phyloP scores from a whole-genome alignment of 2,888 invertebrate genomes.

The Xylota segnis region DNA sequence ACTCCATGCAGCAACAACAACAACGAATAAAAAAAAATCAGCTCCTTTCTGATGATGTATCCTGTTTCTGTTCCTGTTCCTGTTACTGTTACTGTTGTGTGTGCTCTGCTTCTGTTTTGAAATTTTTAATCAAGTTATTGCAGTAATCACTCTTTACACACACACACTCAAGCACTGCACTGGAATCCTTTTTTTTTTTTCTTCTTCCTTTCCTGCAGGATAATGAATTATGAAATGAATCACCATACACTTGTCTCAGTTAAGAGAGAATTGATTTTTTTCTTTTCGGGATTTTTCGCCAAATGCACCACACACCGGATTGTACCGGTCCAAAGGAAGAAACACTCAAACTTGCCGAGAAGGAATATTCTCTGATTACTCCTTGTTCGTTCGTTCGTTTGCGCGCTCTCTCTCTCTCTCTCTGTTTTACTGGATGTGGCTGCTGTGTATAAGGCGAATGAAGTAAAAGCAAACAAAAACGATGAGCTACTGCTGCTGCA shows the following conservation, averaged over 20 bases:
- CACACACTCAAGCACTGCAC: conserved; percentile 27
- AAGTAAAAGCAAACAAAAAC: conserved; percentile 46
- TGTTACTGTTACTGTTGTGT: conserved; percentile 54
- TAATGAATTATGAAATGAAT: conserved; percentile 63
- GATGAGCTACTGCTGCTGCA: conserved; percentile 53
- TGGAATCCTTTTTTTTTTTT: conserved; percentile 38
- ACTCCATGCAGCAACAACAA: conserved; percentile 32
- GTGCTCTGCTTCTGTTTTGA: conserved; percentile 54
- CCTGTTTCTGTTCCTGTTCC: no score
- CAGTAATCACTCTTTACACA: conserved; percentile 24
- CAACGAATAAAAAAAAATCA: conserved; percentile 16
- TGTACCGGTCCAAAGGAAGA: conserved; percentile 67
- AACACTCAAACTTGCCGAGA: conserved; percentile 38
- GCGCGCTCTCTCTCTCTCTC: neutral
- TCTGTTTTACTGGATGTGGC: no score
- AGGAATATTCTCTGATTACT: conserved; percentile 25
- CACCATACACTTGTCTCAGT: conserved; percentile 70
- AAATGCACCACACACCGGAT: conserved; percentile 54
- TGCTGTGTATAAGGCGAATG: conserved; percentile 27
- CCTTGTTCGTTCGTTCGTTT: conserved; percentile 28
- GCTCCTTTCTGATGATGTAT: conserved; percentile 45
- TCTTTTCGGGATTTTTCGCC: conserved; percentile 4
- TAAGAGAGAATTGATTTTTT: conserved; percentile 64
- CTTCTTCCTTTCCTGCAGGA: conserved; percentile 49
- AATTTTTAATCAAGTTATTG: conserved; percentile 51